Conservation (phyloP, 2,113 vertebrate species). For the Lanius collurio region DNA sequence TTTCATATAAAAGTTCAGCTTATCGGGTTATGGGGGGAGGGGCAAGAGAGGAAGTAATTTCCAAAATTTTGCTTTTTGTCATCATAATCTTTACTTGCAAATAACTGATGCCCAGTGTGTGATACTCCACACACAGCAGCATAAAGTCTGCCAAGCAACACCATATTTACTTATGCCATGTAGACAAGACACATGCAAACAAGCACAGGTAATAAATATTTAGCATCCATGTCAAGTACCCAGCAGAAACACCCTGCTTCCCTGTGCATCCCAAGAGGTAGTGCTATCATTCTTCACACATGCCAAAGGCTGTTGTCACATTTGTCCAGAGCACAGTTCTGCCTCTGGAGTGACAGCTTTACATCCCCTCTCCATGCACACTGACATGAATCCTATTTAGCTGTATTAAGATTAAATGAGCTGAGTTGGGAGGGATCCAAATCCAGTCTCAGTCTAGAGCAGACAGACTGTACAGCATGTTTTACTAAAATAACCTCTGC, state of each 20-base stretch:
- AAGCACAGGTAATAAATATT: neutral
- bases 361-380: neutral
- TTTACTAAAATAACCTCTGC: neutral
- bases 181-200: neutral
- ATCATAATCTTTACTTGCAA: neutral
- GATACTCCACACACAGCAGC: neutral
- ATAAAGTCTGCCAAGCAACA: neutral
- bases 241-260: neutral
- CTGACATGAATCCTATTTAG: constrained; percentile 26
- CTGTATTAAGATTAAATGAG: constrained; percentile 36
- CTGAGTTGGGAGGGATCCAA: constrained; percentile 16
- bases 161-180: neutral
- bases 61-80: neutral
- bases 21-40: neutral
- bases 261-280: neutral
- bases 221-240: neutral
- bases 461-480: neutral
- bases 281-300: neutral
- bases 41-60: neutral
- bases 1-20: neutral
- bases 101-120: neutral
- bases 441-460: neutral
- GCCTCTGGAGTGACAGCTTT: neutral
- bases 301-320: neutral
- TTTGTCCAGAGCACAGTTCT: neutral